A percentile compares a stretch with the other conserved stretches of the same genome.
Evolutionary conservation across 2,797 vertebrate species (phyloP).

Genomic region (Odontamblyopus lacepedii): DNA sequence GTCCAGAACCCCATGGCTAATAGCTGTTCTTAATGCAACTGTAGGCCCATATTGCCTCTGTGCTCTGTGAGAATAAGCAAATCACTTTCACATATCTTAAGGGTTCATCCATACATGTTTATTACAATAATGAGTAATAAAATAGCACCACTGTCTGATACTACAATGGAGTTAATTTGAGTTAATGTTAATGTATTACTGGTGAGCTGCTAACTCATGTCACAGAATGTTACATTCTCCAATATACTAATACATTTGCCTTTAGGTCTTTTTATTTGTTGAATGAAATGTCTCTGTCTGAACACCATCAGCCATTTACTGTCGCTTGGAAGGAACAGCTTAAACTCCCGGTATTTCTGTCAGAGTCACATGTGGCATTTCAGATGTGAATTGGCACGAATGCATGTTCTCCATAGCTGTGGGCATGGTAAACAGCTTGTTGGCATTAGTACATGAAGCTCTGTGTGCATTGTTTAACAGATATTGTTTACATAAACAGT

Average conservation of each 20-base stretch:
- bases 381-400: slow-evolving; percentile 11
- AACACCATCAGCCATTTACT: background rate
- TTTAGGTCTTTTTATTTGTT: too few species aligned
- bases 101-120: background rate
- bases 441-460: slow-evolving; percentile 23
- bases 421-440: slow-evolving; percentile 26
- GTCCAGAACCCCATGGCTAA: background rate
- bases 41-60: background rate
- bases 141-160: too few species aligned
- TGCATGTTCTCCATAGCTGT: slow-evolving; percentile 13
- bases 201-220: too few species aligned
- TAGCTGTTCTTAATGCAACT: background rate
- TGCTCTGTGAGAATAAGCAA: background rate
- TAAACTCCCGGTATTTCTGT: background rate
- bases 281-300: background rate
- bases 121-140: too few species aligned
- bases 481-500: slow-evolving; percentile 12
- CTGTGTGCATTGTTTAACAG: background rate
- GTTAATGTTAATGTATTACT: too few species aligned
- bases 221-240: background rate
- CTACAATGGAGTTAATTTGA: too few species aligned
- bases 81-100: background rate
- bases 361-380: slow-evolving; percentile 7
- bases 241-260: background rate
- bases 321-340: background rate